Evolutionary conservation across 2,113 vertebrate species (phyloP).

Genomic region (Sceloporus undulatus): DNA sequence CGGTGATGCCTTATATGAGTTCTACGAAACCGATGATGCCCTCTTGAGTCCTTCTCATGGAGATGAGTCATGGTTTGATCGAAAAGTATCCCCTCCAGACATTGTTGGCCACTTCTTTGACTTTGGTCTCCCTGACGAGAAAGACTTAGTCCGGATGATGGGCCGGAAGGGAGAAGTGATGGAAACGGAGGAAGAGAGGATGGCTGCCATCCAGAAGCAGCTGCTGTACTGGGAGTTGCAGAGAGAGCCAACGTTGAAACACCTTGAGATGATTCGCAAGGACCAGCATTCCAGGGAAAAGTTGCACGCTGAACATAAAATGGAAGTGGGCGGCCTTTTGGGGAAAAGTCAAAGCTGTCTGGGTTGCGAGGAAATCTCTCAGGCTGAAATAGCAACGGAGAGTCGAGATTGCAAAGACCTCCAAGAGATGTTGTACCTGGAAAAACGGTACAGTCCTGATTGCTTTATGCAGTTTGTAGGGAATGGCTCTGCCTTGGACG

Average conservation of each 20-base stretch:
- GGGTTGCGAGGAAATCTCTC: slow-evolving; percentile 55
- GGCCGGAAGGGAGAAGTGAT: slow-evolving; percentile 79
- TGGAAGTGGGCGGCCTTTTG: slow-evolving; percentile 35
- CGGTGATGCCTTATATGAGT: slow-evolving; percentile 96
- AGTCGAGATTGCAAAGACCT: slow-evolving; percentile 78
- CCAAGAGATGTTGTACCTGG: slow-evolving; percentile 57
- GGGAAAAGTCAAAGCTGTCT: slow-evolving; percentile 62
- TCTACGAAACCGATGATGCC: slow-evolving; percentile 89
- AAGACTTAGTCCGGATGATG: slow-evolving; percentile 72
- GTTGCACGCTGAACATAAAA: slow-evolving; percentile 72
- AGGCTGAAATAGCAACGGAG: slow-evolving; percentile 57
- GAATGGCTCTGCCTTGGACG: slow-evolving; percentile 59
- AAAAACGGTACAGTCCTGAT: slow-evolving; percentile 67
- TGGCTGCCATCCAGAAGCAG: slow-evolving; percentile 85
- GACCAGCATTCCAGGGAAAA: slow-evolving; percentile 70
- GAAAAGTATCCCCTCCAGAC: slow-evolving; percentile 74
- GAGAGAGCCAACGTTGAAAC: slow-evolving; percentile 73
- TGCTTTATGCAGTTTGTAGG: slow-evolving; percentile 73
- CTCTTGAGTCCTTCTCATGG: slow-evolving; percentile 86
- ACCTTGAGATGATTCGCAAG: slow-evolving; percentile 56
- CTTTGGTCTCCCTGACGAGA: slow-evolving; percentile 73
- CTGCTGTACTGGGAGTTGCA: slow-evolving; percentile 85
- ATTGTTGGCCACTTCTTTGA: slow-evolving; percentile 81
- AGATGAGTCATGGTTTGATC: slow-evolving; percentile 83
- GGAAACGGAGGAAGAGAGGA: slow-evolving; percentile 84